Evolutionary conservation across 2,113 vertebrate genomes (phyloP), one percentile per base, ranked within the genome.

Genomic region (Lontra canadensis): DNA sequence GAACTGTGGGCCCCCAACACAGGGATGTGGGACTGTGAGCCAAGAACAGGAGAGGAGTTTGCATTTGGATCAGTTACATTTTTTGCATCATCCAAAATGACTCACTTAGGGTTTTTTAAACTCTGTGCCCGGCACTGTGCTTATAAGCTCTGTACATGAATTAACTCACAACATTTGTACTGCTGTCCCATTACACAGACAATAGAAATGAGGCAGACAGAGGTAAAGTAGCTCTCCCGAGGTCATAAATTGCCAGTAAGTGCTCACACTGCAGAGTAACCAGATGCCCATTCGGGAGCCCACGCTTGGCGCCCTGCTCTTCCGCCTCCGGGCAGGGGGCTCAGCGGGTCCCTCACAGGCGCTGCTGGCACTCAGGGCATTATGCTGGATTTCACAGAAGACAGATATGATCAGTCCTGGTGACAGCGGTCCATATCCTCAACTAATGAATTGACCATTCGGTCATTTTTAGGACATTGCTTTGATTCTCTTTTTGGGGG

Each of bases 401-500:
- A 15, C 11, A 12, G 59, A 42, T 52, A 12, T 39, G 67, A 44
- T 23, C 31, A 26, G 85, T 94, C 39, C 73, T 85, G n/a, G 67
- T 42, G 31, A 87, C 73, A n/a, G n/a, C 7, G 6, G 11, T 10
- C 29, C 17, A 39, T 13, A 3, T 67, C 42, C 31, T 92, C 90
- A 81, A 80, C 83, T 78, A 79, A 36, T 2, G 14, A 76, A 76
- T 34, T 34, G 71, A 39, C 13, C 36, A 1, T 31, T 80, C 3
- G 52, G 52, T 89, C 26, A 42, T 36, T 79, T 95, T 76, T 47
- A 65, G 69, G 76, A 79, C 25, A 63, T 57, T 13, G n/a, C 39
- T 49, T 74, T 85, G 63, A 59, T 93, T 92, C 39, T 67, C 25
- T 89, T 12, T 31, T 87, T 44, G 25, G 23, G 49, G 39, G n/a